phyloP scores from a whole-genome alignment of 1,140 invertebrate species.

The Melipona quadrifasciata region DNA sequence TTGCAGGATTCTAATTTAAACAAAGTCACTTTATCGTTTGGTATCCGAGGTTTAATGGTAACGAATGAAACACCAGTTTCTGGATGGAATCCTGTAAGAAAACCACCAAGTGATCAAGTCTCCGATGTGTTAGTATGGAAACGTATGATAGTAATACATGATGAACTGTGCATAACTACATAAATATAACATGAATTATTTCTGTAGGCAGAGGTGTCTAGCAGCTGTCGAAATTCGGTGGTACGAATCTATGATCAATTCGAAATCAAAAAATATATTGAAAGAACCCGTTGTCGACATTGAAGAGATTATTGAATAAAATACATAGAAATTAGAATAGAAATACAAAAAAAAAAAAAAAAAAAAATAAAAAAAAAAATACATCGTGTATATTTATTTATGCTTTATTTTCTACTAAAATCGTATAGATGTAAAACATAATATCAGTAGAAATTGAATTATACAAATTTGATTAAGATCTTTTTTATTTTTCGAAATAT shows the following conservation, averaged over 20 bases:
- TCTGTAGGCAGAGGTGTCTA: constrained; percentile 70
- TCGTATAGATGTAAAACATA: constrained; percentile 20
- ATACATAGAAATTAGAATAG: not conserved
- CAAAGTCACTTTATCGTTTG: constrained; percentile 78
- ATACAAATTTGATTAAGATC: not conserved
- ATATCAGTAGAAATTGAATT: not conserved
- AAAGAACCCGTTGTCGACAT: constrained; percentile 13
- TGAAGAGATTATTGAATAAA: constrained; percentile 63
- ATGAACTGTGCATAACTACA: constrained; percentile 22
- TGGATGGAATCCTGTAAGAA: constrained; percentile 88
- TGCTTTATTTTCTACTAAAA: constrained; percentile 24
- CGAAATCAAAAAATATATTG: constrained; percentile 44
- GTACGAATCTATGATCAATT: constrained; percentile 70
- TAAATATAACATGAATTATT: constrained; percentile 15
- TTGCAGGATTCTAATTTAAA: constrained; percentile 73
- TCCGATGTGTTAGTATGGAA: constrained; percentile 69
- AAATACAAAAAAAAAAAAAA: not conserved
- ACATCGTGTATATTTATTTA: constrained; percentile 20
- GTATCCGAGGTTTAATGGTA: constrained; percentile 87
- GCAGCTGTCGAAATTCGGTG: constrained; percentile 70
- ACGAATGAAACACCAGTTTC: constrained; percentile 85
- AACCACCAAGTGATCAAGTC: constrained; percentile 79
- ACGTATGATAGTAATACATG: not conserved
- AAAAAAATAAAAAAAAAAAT: not conserved
- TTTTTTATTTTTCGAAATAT: constrained; percentile 6